Base-by-base conservation (phyloP, 2,113 vertebrate species). In the Phyllostomus discolor region DNA sequence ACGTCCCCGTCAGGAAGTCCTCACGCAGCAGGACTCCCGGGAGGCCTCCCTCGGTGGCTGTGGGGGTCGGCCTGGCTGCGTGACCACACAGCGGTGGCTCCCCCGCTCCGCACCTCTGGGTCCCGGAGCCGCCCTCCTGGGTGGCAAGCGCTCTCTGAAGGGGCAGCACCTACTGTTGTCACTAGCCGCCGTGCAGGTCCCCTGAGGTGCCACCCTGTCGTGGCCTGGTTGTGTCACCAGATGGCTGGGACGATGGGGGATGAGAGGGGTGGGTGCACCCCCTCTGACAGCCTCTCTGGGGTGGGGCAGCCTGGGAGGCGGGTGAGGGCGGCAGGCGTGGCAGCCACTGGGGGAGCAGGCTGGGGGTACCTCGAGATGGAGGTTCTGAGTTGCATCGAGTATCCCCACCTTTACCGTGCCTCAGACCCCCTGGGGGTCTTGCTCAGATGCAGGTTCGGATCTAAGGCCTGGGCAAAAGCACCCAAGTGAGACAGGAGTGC, bases 321-420 rank as follows among this genome's bases (percentile, higher is more conserved):
- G 14, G 69, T 0, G 35, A 46, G 54, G 64, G 46, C 41, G 24
- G 38, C 8, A 16, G 28, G 67, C 11, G 2, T 3, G 38, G 38
- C 0, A 2, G 33, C 79, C 43, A 8, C 0, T 28, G 1, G n/a
- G 50, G 0, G 0, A 28, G 50, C 35, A 26, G 54, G 54, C 57
- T 1, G n/a, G 24, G 22, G 11, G 24, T 4, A 5, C 66, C 31
- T 19, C 0, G 26, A 35, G 17, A 28, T 1, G 6, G 6, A 4
- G 2, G 54, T 67, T 83, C 48, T 17, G 73, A 64, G 82, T 79
- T 10, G 4, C 48, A 7, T 0, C 15, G 1, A 22, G 62, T 0
- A 0, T 22, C 9, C 94, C 90, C 50, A 6, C 15, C 14, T 48
- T 57, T 43, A 5, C 16, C 2, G 19, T n/a, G n/a, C 43, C 75